Base-by-base conservation (phyloP, 2,797 vertebrate species). In the Sebastes cheni region DNA sequence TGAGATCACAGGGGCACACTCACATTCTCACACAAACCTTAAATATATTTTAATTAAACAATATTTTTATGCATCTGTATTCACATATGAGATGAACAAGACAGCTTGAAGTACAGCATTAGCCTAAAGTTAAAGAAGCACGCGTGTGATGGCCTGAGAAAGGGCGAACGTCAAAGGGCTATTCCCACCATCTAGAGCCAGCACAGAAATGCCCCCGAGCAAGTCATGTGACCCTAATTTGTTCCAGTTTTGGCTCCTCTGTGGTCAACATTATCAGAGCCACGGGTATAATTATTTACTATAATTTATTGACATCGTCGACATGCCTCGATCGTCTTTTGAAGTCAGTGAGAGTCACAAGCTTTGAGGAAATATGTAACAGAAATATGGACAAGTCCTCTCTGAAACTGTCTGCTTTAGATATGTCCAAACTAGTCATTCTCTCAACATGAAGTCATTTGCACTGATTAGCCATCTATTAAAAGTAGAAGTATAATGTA, bases 1-100 rank as follows among this genome's bases (percentile, higher is more conserved):
- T 82, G 91, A 91, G 89, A 92, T 92, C 88, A 94, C 81, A 93
- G 88, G 79, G 83, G 2, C 66, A 16, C 73, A 75, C 68, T 75
- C 66, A 71, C 76, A 85, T 84, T 85, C 87, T 82, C 87, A 84
- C 84, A 87, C 78, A 89, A 58, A 80, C 36, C 61, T 27, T 69
- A 75, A 89, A 88, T 84, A 74, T 77, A 23, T 67, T 89, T 79
- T 58, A 75, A 84, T 89, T 18, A 29, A 75, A 72, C 59, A 16
- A 18, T 56, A 72, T 29, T 75, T 54, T 64, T 14, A 67, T 52
- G 16, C 52, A 59, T 27, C n/a, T 59, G 27, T 42, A 50, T 56
- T 64, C 9, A 16, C 7, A 65, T 60, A 39, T 5, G 11, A 75
- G 62, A 72, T 67, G 30, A 36, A 64, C 25, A 60, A 46, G 30